Evolutionary conservation across 2,113 vertebrate genomes (phyloP).

Genomic region (Camarhynchus parvulus): DNA sequence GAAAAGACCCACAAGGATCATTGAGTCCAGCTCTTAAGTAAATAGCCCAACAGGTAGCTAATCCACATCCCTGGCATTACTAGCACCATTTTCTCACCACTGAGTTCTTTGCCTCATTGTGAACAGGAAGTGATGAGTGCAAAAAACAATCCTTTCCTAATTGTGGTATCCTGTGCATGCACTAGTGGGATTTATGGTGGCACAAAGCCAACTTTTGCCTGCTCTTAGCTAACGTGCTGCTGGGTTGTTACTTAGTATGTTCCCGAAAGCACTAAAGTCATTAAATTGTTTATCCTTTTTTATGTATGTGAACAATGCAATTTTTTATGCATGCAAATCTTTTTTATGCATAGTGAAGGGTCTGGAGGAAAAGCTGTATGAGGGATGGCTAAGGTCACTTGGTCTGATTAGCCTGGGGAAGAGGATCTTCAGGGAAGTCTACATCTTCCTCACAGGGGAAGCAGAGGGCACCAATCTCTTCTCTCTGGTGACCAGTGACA

Average conservation of each 20-base stretch:
- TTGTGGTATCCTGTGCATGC: background rate
- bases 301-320: background rate
- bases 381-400: background rate
- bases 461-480: background rate
- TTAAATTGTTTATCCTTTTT: background rate
- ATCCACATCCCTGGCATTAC: background rate
- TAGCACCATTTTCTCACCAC: background rate
- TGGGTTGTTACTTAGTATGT: background rate
- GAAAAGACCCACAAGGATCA: background rate
- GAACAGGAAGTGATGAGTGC: background rate
- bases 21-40: background rate
- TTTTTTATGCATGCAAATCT: background rate
- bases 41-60: background rate
- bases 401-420: background rate
- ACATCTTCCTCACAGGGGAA: background rate
- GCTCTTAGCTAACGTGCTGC: background rate
- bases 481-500: background rate
- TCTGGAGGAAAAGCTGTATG: background rate
- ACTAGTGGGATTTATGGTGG: background rate
- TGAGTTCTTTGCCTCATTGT: background rate
- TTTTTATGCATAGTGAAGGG: background rate
- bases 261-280: background rate
- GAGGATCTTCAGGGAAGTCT: background rate
- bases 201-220: background rate
- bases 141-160: background rate